These are phyloP conservation scores for Caenorhabditis tropicalis DNA, from an alignment of 1,140 invertebrate genomes.

Conservation along the genomic window DNA sequence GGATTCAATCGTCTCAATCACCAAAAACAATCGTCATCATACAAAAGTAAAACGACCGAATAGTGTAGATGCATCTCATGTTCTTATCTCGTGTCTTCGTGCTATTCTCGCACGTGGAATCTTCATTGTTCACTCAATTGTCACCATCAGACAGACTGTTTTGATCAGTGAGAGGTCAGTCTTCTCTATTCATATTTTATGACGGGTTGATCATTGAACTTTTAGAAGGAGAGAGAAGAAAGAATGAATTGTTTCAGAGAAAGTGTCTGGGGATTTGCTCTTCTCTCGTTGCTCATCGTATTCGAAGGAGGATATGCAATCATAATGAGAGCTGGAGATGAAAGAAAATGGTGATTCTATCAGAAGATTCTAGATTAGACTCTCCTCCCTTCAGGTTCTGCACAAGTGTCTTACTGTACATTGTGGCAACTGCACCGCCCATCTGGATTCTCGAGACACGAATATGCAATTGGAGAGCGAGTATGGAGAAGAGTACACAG, in stretches of 20 bases:
- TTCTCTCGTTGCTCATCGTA: constrained; percentile 68
- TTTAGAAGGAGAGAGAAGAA: constrained; percentile 12
- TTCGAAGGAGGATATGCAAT: constrained; percentile 69
- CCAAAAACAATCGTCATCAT: neutral
- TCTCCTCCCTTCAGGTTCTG: constrained; percentile 61
- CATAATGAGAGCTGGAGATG: constrained; percentile 70
- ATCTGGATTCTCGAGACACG: constrained; percentile 68
- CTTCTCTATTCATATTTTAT: too few species aligned
- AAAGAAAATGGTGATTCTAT: constrained; percentile 66
- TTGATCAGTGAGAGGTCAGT: constrained; percentile 30
- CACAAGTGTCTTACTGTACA: constrained; percentile 67
- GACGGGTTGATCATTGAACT: neutral
- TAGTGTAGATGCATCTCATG: constrained; percentile 35
- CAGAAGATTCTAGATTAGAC: neutral
- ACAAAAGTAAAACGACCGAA: neutral
- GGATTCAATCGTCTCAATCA: constrained; percentile 19
- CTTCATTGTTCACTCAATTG: constrained; percentile 68
- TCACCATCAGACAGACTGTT: constrained; percentile 62
- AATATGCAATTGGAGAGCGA: constrained; percentile 63
- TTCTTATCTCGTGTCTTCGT: constrained; percentile 49
- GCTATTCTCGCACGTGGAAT: constrained; percentile 65
- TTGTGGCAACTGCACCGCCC: constrained; percentile 69
- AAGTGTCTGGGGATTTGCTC: constrained; percentile 69
- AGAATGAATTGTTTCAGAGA: constrained; percentile 51
- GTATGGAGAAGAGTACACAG: neutral